A percentile compares a stretch with the other conserved stretches of the same genome.
Evolutionary conservation across 2,113 vertebrate genomes (phyloP).

Genomic region (Chroicocephalus ridibundus): DNA sequence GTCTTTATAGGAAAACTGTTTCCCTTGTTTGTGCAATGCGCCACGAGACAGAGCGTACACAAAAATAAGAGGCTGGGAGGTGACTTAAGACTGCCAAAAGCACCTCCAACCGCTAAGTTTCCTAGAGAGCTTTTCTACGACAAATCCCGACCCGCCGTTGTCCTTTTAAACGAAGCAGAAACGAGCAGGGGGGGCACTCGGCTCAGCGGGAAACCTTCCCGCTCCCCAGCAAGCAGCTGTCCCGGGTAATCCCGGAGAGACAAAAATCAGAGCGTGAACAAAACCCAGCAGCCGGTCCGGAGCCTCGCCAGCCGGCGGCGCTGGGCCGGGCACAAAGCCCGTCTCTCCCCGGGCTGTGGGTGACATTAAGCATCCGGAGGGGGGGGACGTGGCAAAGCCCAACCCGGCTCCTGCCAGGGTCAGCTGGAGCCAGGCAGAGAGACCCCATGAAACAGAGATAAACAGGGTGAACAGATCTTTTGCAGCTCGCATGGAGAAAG

Average conservation of each 20-base stretch:
- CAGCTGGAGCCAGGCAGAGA: not conserved
- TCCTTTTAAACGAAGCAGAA: not conserved
- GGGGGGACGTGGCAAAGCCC: not conserved
- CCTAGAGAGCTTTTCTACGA: not conserved
- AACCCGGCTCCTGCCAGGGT: not conserved
- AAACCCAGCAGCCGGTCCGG: not conserved
- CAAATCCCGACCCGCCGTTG: not conserved
- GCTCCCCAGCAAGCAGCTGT: constrained; percentile 14
- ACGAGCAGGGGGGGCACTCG: not conserved
- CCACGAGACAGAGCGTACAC: not conserved
- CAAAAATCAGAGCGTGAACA: not conserved
- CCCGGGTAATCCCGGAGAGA: not conserved
- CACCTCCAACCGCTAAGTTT: not conserved
- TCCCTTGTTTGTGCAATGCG: not conserved
- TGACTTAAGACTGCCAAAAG: not conserved
- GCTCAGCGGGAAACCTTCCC: not conserved
- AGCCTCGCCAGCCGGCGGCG: not conserved
- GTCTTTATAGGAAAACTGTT: not conserved
- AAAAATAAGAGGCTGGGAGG: not conserved
- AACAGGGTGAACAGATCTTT: not conserved
- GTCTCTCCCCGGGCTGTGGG: fast-evolving
- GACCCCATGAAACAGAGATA: not conserved
- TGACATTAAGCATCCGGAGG: not conserved
- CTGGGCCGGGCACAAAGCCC: not conserved
- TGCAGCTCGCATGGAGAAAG: not conserved